Evolutionary conservation across 2,888 invertebrate species (phyloP).

Genomic region (Arge pagana): DNA sequence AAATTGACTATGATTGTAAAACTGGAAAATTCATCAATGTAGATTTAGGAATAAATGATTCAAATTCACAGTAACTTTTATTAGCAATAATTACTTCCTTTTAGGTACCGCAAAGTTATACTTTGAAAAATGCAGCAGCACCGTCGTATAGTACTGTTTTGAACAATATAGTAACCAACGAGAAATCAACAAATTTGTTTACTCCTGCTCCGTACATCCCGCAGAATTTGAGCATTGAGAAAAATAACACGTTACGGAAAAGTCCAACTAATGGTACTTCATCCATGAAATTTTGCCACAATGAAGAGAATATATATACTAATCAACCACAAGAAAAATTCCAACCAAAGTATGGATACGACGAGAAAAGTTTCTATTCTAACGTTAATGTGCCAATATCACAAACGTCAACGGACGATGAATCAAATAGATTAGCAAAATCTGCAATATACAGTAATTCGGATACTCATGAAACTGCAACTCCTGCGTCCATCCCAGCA

Average conservation of each 20-base stretch:
- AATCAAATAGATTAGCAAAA: slow-evolving; percentile 39
- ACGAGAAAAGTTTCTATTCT: slow-evolving; percentile 52
- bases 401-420: slow-evolving; percentile 46
- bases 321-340: slow-evolving; percentile 47
- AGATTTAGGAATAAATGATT: no score
- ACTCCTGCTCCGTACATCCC: slow-evolving; percentile 50
- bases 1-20: no score
- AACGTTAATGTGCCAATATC: slow-evolving; percentile 51
- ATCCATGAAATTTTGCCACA: slow-evolving; percentile 43
- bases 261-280: slow-evolving; percentile 43
- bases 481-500: slow-evolving; percentile 41
- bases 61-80: no score
- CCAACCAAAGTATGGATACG: slow-evolving; percentile 47
- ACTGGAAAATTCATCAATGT: no score
- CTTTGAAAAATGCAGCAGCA: slow-evolving; percentile 70
- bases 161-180: slow-evolving; percentile 58
- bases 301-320: slow-evolving; percentile 48
- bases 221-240: slow-evolving; percentile 40
- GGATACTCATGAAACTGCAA: slow-evolving; percentile 48
- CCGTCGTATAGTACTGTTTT: slow-evolving; percentile 77
- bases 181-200: slow-evolving; percentile 48
- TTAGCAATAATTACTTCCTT: no score
- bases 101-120: slow-evolving; percentile 78
- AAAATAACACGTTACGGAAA: slow-evolving; percentile 44
- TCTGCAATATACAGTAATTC: slow-evolving; percentile 56